Percentiles rank a stretch among this genome's conserved stretches.
phyloP scores from a whole-genome alignment of 2,113 vertebrate species.

The Nothoprocta pentlandii region DNA sequence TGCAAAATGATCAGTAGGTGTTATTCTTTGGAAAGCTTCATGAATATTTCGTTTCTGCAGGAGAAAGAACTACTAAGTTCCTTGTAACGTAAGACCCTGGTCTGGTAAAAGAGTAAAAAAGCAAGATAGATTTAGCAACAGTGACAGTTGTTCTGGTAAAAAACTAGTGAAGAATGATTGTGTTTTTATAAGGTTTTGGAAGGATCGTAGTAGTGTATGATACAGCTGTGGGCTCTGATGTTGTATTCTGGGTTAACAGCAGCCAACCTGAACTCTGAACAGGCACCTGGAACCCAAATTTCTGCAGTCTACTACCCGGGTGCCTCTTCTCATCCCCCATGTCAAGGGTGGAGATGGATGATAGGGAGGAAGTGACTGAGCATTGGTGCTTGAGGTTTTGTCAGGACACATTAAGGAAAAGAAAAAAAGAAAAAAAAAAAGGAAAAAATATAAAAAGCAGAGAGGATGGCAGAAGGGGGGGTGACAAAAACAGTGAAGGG shows the following conservation, averaged over 20 bases:
- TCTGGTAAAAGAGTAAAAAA: rapidly evolving
- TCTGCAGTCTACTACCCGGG: not conserved
- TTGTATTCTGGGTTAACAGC: not conserved
- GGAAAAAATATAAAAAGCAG: not conserved
- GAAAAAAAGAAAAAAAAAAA: not conserved
- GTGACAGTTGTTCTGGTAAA: not conserved
- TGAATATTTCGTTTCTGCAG: not conserved
- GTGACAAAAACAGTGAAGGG: not conserved
- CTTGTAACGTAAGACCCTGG: not conserved
- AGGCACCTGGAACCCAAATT: not conserved
- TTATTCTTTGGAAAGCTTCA: not conserved
- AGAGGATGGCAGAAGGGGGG: not conserved
- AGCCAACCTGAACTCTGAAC: not conserved
- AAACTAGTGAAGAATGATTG: not conserved
- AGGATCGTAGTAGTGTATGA: not conserved
- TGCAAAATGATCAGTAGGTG: not conserved
- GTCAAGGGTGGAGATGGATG: too few relatives aligned
- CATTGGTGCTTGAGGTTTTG: not conserved
- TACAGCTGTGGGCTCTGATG: not conserved
- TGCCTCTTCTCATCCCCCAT: rapidly evolving
- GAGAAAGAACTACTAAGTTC: not conserved
- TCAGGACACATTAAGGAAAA: not conserved
- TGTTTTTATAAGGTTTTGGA: not conserved
- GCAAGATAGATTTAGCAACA: not conserved
- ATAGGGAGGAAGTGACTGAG: not conserved